Evolutionary conservation across 1,140 invertebrate genomes (phyloP).

Genomic region (Drosophila dunni): DNA sequence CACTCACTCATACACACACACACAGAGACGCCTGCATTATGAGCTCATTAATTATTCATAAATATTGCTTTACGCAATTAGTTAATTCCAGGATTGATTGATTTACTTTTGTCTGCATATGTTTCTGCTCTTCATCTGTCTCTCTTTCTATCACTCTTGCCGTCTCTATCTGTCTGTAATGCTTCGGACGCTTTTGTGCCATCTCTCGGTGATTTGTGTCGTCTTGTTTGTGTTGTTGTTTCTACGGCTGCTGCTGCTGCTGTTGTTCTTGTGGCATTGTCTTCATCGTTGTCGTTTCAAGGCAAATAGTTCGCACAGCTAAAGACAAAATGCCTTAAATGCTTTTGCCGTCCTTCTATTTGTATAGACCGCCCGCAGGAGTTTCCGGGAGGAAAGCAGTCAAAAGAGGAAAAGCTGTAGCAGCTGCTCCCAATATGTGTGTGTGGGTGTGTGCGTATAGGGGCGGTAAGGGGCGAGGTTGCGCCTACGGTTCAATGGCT

Average conservation of each 20-base stretch:
- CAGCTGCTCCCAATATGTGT: conserved; percentile 7
- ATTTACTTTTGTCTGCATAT: conserved; percentile 68
- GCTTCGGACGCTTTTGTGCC: conserved; percentile 34
- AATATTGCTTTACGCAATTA: conserved; percentile 78
- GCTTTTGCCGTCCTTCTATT: conserved; percentile 58
- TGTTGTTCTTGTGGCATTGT: conserved; percentile 50
- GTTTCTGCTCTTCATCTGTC: neutral
- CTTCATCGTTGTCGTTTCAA: conserved; percentile 58
- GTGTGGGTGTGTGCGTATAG: conserved; percentile 6
- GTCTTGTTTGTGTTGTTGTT: conserved; percentile 19
- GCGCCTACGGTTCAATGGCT: conserved; percentile 22
- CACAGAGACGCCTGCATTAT: conserved; percentile 44
- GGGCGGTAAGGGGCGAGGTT: neutral
- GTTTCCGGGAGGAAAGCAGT: neutral
- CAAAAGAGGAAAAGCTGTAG: neutral
- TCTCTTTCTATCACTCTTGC: conserved; percentile 4
- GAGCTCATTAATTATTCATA: conserved; percentile 80
- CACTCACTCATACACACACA: neutral
- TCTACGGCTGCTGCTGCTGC: conserved; percentile 19
- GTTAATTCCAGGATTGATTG: conserved; percentile 74
- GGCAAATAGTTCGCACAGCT: conserved; percentile 63
- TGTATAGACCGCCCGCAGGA: conserved; percentile 20
- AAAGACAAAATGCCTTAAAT: conserved; percentile 69
- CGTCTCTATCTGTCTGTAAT: conserved; percentile 24
- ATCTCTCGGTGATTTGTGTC: conserved; percentile 51